Base-by-base conservation (phyloP, 2,888 invertebrate species). In the Pterostichus madidus region DNA sequence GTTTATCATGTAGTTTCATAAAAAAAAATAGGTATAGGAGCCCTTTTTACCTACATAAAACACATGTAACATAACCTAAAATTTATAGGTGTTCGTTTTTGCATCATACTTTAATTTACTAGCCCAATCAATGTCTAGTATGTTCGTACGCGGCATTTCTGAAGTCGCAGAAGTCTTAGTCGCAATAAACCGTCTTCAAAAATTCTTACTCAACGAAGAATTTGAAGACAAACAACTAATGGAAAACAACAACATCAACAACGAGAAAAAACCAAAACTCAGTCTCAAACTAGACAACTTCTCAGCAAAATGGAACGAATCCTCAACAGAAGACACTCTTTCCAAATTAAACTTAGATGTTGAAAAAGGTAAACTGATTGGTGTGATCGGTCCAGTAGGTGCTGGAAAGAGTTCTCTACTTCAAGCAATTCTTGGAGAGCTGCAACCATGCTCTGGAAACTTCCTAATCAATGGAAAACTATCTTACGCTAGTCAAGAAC, bases 401-500 rank as follows among this genome's bases (percentile, higher is more conserved):
- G 90, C 92, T 71, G 93, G 93, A 11, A 93, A 95, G 85, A 93
- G 94, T 1, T 94, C 95, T 0, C 87, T 96, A 0, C 89, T 96
- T 0, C 93, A 94, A 86, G 94, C 95, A 0, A 91, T 97, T 76
- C 90, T 98, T 5, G 92, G 93, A 3, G 95, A 95, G 88, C 87
- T 95, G 2, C 91, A 92, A 5, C 87, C 92, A 7, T 89, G 90
- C 5, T 87, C 88, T 71, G 96, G 97, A 53, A 91, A 90, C 10
- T 89, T 96, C 17, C 90, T 92, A 79, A 91, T 95, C 11, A 91
- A 92, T 76, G 97, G 94, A 2, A 90, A 88, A 46, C 83, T 94
- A 11, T 94, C 95, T 32, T 97, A 97, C 89, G 95, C 96, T 0
- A 92, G 95, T 85, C 97, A 97, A 89, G 96, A 97, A 88, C 93